Evolutionary conservation across 2,113 vertebrate genomes (phyloP), one percentile per base, ranked within the genome.

Genomic region (Halcyon senegalensis): DNA sequence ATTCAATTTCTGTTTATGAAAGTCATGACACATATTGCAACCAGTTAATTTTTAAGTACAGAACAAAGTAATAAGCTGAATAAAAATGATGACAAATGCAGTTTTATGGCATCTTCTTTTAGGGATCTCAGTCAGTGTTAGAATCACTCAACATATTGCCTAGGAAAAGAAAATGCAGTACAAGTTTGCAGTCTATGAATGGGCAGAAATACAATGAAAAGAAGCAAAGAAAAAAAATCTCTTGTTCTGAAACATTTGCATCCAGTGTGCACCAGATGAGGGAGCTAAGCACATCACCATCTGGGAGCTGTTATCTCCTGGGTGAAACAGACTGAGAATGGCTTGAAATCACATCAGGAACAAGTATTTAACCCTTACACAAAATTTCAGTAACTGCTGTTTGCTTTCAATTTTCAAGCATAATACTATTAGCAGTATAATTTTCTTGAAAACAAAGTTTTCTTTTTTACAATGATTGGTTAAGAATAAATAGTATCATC

Each of bases 231-330:
- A 50, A 39, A 39, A 35, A 75, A 37, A 5, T 16, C 39, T 64
- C 70, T 27, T 37, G 14, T 17, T 89, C 25, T 67, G 70, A 95
- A 92, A 67, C 13, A 21, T 82, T 84, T 43, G 90, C 56, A 93
- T 60, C 51, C 60, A 75, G 44, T n/a, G 20, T 67, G 20, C 9
- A 91, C 87, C 88, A 97, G 89, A 87, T 92, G 85, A 94, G 91
- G 91, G 89, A 96, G 91, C 81, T 96, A 95, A 95, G 87, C 16
- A 81, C 31, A 51, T n/a, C 70, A 37, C 3, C 28, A 76, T 56
- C 46, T 75, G 39, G 41, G 43, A 92, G 28, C 6, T 84, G 41
- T 69, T 56, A 94, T 77, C 11, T 53, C 11, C 14, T 68, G 50
- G 28, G 37, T 70, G 66, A 23, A 94, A 81, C 3, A 91, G 16